These are phyloP conservation scores for Lutraria lutraria DNA, from an alignment of 2,888 invertebrate genomes.

Conservation along the genomic window DNA sequence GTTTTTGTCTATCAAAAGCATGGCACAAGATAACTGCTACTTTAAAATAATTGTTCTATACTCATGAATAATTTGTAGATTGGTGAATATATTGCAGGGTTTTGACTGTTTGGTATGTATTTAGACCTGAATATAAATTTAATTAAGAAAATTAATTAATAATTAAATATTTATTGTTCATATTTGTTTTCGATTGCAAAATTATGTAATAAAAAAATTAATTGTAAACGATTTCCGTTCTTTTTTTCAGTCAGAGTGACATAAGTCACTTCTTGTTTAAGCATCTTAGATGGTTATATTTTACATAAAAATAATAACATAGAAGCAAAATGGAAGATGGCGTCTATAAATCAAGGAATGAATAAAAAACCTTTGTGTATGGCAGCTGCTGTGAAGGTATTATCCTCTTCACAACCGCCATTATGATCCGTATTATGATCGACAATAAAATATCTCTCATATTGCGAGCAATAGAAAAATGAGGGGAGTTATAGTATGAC, in stretches of 20 bases:
- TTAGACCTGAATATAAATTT: too few species aligned
- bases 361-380: constrained; percentile 12
- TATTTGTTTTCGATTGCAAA: neutral
- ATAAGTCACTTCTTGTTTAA: neutral
- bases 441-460: neutral
- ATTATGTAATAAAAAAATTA: neutral
- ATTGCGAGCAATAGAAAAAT: neutral
- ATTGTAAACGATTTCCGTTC: neutral
- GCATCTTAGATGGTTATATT: neutral
- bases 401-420: neutral
- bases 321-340: neutral
- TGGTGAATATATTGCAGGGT: too few species aligned
- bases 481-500: neutral
- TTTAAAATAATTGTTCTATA: too few species aligned
- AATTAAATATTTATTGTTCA: neutral
- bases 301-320: neutral
- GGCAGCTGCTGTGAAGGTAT: neutral
- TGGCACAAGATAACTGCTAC: too few species aligned
- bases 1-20: too few species aligned
- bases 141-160: neutral
- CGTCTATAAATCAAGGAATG: neutral
- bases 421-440: constrained; percentile 1
- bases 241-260: neutral
- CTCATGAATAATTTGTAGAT: too few species aligned
- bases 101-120: too few species aligned